Evolutionary conservation across 2,888 invertebrate genomes (phyloP).

Genomic region (Pammene fasciana): DNA sequence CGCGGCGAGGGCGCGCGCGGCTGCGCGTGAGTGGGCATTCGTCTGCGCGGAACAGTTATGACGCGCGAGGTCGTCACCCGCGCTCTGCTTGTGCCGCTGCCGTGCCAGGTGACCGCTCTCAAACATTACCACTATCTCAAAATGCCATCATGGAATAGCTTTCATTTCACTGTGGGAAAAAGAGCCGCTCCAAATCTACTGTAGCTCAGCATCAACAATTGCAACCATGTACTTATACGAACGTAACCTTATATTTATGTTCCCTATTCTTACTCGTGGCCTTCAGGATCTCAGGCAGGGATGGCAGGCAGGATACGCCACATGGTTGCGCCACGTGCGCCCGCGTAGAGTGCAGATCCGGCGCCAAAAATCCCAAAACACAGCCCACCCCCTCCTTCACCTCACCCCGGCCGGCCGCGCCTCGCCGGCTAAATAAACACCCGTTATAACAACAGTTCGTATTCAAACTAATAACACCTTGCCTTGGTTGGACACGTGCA

Average conservation of each 20-base stretch:
- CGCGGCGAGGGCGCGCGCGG: background rate
- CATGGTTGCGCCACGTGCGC: conserved; percentile 17
- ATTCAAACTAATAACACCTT: conserved; percentile 6
- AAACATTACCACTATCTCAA: background rate
- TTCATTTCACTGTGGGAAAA: background rate
- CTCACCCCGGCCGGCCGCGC: background rate
- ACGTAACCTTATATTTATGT: too few relatives aligned
- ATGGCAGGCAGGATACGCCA: background rate
- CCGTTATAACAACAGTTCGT: conserved; percentile 7
- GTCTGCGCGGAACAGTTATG: conserved; percentile 19
- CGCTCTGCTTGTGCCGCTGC: background rate
- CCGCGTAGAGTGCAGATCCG: conserved; percentile 11
- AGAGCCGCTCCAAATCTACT: background rate
- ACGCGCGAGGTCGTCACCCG: conserved; percentile 30
- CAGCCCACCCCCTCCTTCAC: background rate
- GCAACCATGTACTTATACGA: too few relatives aligned
- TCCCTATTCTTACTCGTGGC: background rate
- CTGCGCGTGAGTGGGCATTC: conserved; percentile 17
- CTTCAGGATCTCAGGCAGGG: background rate
- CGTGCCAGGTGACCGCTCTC: conserved; percentile 10
- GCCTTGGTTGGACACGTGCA: background rate
- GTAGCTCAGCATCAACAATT: too few relatives aligned
- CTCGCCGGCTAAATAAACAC: background rate
- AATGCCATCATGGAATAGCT: background rate
- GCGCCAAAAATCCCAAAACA: conserved; percentile 8